A percentile compares a stretch with the other conserved stretches of the same genome.
Conservation (phyloP, 2,797 vertebrate species). For the Mico argentatus region DNA sequence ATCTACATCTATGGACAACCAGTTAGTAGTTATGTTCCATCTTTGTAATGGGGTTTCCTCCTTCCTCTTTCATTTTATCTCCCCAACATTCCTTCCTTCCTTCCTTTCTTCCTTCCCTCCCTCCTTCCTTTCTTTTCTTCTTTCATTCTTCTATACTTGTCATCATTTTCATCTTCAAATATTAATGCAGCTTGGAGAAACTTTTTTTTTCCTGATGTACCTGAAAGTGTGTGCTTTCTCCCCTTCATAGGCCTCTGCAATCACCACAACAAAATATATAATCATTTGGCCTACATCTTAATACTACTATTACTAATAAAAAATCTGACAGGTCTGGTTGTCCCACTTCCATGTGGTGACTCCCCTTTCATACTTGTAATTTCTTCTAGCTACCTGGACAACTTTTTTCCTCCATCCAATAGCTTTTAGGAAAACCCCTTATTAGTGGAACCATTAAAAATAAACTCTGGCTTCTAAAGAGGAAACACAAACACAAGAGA, state of each 20-base stretch:
- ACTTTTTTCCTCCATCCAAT: background rate
- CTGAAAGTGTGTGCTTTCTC: background rate
- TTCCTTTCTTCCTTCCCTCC: background rate
- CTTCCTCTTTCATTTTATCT: background rate
- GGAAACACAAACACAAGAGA: background rate
- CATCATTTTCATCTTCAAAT: background rate
- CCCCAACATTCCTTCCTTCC: background rate
- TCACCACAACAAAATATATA: background rate
- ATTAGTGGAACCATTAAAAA: background rate
- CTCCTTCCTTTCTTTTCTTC: background rate
- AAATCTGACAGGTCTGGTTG: background rate
- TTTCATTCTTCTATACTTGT: background rate
- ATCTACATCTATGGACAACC: background rate
- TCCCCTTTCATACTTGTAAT: background rate
- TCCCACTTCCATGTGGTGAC: background rate
- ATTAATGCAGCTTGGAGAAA: constrained; percentile 5
- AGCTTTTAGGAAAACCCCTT: background rate
- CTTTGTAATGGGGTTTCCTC: background rate
- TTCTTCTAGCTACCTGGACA: constrained; percentile 15
- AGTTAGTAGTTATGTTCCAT: background rate
- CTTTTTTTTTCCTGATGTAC: background rate
- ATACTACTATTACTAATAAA: background rate
- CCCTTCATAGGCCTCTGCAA: background rate
- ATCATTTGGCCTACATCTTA: background rate
- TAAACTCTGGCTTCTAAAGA: constrained; percentile 14